phyloP scores from a whole-genome alignment of 1,140 invertebrate genomes.

The Drosophila cardini region DNA sequence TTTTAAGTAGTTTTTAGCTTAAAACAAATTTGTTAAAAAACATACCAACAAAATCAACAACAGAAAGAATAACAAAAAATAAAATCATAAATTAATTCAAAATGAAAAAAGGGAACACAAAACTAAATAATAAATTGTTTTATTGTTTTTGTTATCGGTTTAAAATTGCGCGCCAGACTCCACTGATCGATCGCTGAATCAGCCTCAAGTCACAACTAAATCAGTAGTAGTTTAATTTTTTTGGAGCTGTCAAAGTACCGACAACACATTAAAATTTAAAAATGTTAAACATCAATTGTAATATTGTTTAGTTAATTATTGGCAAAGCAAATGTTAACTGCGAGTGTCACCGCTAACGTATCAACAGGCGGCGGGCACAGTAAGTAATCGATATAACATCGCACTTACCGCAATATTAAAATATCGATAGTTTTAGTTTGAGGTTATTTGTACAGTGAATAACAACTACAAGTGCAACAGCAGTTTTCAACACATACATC shows the following conservation, averaged over 20 bases:
- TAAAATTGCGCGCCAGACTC: not conserved
- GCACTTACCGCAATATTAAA: constrained; percentile 1
- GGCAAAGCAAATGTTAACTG: too few species aligned
- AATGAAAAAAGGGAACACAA: constrained; percentile 64
- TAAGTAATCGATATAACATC: constrained; percentile 19
- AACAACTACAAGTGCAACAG: constrained; percentile 12
- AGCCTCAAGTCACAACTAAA: too few species aligned
- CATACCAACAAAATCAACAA: not conserved
- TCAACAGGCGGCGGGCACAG: constrained; percentile 14
- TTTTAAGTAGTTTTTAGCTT: constrained; percentile 75
- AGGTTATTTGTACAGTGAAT: constrained; percentile 29
- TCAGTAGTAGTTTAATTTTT: too few species aligned
- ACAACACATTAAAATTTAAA: too few species aligned
- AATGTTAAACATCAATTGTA: too few species aligned
- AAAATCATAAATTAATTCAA: constrained; percentile 59
- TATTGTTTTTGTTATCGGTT: not conserved
- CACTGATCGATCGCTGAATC: too few species aligned
- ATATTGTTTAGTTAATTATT: too few species aligned
- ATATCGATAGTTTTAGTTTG: constrained; percentile 6
- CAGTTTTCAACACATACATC: not conserved
- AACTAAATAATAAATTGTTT: constrained; percentile 8
- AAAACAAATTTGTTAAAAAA: constrained; percentile 71
- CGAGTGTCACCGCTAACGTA: constrained; percentile 14
- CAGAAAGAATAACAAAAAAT: constrained; percentile 6
- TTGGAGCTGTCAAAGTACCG: too few species aligned